Evolutionary conservation across 2,797 vertebrate species (phyloP), one percentile per base, ranked within the genome.

Genomic region (Dermochelys coriacea): DNA sequence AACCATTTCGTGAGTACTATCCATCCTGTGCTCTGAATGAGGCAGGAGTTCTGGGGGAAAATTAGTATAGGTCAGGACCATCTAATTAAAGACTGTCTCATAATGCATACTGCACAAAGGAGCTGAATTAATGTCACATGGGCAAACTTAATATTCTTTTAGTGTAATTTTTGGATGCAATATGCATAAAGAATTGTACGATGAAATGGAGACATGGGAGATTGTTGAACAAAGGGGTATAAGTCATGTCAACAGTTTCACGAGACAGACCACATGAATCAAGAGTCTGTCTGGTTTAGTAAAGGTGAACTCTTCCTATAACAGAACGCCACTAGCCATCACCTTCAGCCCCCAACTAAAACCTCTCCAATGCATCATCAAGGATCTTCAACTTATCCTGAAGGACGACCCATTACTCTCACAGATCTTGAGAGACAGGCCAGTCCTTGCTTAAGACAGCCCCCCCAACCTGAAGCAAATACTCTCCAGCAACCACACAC

Each of bases 231-330:
- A 86, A 75, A 79, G 86, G 45, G 41, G 45, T 2, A 71, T 50
- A 45, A 78, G 77, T 10, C 86, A 41, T 2, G 81, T 82, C 94
- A 95, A 81, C 84, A 94, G 79, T 85, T 87, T 86, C 86, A 93
- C 87, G 54, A 94, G 78, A 94, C 51, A 59, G 80, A 61, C 83
- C 96, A 93, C 80, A 85, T 86, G 86, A 87, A 92, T 92, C 92
- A 93, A 25, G 93, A 95, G 52, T n/a, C 83, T 90, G n/a, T 90
- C 93, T 79, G 81, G 78, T 87, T 80, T 47, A 12, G 54, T 88
- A 68, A 92, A 94, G 93, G 85, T 64, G 82, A 94, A n/a, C 80
- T 93, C 95, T 84, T 85, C 45, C 89, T 90, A 92, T 92, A 41
- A 41, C 41, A 41, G 41, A 41, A 41, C n/a, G 41, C 41, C 41